Evolutionary conservation across 2,888 invertebrate genomes (phyloP), one percentile per base, ranked within the genome.

Genomic region (Pollenia labialis): DNA sequence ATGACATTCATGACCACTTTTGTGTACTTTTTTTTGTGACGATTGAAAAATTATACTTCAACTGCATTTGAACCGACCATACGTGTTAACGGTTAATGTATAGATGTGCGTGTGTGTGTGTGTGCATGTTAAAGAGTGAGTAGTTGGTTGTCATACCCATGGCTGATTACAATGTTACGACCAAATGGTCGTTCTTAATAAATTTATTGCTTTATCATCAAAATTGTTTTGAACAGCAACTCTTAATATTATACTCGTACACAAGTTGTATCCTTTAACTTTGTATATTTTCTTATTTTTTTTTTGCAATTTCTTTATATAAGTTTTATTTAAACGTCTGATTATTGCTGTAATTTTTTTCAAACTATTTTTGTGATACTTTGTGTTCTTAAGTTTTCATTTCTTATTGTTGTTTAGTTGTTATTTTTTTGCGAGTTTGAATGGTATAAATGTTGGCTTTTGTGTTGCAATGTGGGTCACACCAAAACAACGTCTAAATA

Each of bases 1-100:
- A 77, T 85, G 85, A 86, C 86, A 86, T 80, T 87, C 83, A 87
- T 83, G 81, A 83, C 76, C 86, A 83, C 76, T 74, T 81, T 54
- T 58, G 3, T 42, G n/a, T 23, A 23, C 12, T 48, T 58, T 75
- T 46, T 32, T 64, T 44, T 66, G 46, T 12, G 40, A 54, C 60
- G 54, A 74, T 84, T 72, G 79, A 72, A 72, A 84, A 79, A 40
- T 69, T 76, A 64, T 84, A 68, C 58, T 74, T 72, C 50, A 71
- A 72, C 16, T 23, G 58, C 64, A 32, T 75, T 54, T 76, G 58
- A 81, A 60, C 75, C 18, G 54, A 14, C 16, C 54, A 14, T 32
- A 52, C 8, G 16, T 69, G 46, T 52, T 32, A 32, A 32, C 32
- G 32, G 8, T 40, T 11, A 23, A 14, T 48, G 14, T 23, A 10